Conservation (phyloP, 2,888 invertebrate genomes). For the Pachliopta kotzebuea region DNA sequence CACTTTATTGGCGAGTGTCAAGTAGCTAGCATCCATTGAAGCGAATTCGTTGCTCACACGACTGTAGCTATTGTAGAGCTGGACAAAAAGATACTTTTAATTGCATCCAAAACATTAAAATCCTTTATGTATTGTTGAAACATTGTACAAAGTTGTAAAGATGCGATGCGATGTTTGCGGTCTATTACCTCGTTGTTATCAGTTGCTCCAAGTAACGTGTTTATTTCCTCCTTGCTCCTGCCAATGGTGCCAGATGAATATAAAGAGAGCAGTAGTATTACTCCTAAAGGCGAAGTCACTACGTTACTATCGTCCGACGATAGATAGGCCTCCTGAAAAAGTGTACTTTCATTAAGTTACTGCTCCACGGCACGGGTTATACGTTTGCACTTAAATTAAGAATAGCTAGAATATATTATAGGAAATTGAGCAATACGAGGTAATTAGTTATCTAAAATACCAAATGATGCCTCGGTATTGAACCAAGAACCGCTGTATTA, state of each 20-base stretch:
- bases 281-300: slow-evolving; percentile 49
- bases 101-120: too few species aligned
- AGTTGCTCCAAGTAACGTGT: slow-evolving; percentile 39
- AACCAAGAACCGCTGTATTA: too few species aligned
- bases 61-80: slow-evolving; percentile 43
- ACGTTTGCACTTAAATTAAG: too few species aligned
- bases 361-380: too few species aligned
- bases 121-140: too few species aligned
- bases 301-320: slow-evolving; percentile 44
- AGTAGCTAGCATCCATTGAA: slow-evolving; percentile 40
- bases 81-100: slow-evolving; percentile 23
- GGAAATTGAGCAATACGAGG: too few species aligned
- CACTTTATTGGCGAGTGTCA: slow-evolving; percentile 50
- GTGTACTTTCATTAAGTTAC: too few species aligned
- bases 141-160: too few species aligned
- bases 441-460: too few species aligned
- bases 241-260: slow-evolving; percentile 43
- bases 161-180: neutral
- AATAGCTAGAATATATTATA: too few species aligned
- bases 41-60: slow-evolving; percentile 39
- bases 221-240: slow-evolving; percentile 39
- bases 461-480: too few species aligned
- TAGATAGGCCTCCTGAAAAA: slow-evolving; percentile 43
- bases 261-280: slow-evolving; percentile 45
- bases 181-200: slow-evolving; percentile 41